phyloP scores from a whole-genome alignment of 2,113 vertebrate genomes.

The Aphelocoma coerulescens region DNA sequence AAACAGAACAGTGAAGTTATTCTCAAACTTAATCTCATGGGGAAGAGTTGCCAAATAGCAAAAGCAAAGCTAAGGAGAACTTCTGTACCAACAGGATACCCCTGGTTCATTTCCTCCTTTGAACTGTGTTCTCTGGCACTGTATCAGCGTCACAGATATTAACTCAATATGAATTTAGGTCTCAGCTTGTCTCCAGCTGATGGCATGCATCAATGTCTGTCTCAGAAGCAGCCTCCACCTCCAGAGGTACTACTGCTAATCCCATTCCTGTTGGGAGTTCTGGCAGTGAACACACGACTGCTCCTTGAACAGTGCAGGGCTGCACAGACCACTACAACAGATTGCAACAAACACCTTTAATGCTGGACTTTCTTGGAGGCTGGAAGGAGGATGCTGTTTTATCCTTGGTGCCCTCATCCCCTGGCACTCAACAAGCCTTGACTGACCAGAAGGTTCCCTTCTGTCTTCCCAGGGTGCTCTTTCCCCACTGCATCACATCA shows the following conservation, averaged over 20 bases:
- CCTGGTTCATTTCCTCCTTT: background rate
- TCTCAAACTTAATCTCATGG: background rate
- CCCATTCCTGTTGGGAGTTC: background rate
- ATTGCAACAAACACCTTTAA: background rate
- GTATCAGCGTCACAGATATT: background rate
- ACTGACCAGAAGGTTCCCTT: background rate
- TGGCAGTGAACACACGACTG: background rate
- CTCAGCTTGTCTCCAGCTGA: background rate
- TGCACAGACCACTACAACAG: background rate
- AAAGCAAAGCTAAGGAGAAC: background rate
- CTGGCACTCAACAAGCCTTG: background rate
- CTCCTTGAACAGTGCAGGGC: background rate
- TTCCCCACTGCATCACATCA: rapidly evolving
- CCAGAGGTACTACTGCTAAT: background rate
- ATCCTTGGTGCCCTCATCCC: rapidly evolving
- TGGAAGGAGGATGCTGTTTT: background rate
- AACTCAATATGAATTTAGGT: background rate
- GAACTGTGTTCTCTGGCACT: background rate
- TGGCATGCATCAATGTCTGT: background rate
- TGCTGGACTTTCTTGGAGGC: background rate
- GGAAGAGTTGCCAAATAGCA: background rate
- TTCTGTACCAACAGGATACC: background rate
- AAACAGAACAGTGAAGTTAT: background rate
- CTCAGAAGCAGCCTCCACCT: background rate
- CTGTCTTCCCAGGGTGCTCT: background rate